Evolutionary conservation across 64 coral and sea anemone genomes (phyloP), one percentile per base, ranked within the genome.

Genomic region (Acropora yongei): DNA sequence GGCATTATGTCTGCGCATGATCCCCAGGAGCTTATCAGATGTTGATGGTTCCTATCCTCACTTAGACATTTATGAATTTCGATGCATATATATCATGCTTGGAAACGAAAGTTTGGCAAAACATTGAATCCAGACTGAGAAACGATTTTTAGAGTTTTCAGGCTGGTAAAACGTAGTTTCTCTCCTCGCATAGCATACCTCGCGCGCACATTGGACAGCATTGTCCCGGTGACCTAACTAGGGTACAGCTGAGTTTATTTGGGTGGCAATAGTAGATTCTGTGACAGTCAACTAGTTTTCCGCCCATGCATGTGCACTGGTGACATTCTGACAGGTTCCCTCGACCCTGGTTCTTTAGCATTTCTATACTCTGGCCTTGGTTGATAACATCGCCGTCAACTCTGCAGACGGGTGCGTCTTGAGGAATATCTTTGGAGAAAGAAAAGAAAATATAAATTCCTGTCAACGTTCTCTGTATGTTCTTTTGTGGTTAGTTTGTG

Each of bases 261-360:
- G 17, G 2, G 63, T 71, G 16, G 63, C 82, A 85, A 65, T 85
- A 72, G 65, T 85, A 85, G 63, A 85, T 85, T 30, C 82, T 69
- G 82, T 85, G 82, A 49, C 82, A 85, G 1, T 85, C 5, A 6
- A 71, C 11, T 7, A 71, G 18, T 49, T 85, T 49, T 12, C 82
- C 82, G 2, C 4, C 82, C 63, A 30, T 69, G 30, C 82, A 85
- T 3, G 82, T 85, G 45, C 82, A 85, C 44, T 85, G 82, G 45
- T 71, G 82, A n/a, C 82, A 85, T 12, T 85, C 82, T 4, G 44
- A 45, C 40, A 44, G 18, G 3, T 17, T 12, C 16, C 68, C 47
- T 2, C 17, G 42, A 18, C 2, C 42, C 3, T 47, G 8, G 43
- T 68, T 42, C 65, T 71, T 67, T 11, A 85, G 65, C 18, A 85